These are phyloP conservation scores for Acrocyrtus sp. DNA, from an alignment of 2,888 invertebrate species.

Conservation along the genomic window DNA sequence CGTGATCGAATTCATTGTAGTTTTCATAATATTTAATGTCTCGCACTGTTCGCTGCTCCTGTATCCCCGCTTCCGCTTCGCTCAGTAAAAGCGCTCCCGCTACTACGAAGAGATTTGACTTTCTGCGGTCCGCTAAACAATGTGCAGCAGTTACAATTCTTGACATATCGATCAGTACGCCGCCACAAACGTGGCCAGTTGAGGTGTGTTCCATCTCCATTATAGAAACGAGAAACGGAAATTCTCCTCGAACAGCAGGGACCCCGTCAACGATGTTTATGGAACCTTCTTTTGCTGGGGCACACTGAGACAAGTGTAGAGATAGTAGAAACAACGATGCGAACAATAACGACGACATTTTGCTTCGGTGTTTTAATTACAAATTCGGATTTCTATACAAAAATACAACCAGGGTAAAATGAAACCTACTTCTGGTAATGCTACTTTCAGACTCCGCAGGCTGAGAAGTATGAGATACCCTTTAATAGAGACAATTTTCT, in stretches of 20 bases:
- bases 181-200: slow-evolving; percentile 3
- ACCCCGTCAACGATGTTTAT: slow-evolving; percentile 23
- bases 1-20: background rate
- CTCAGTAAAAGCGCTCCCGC: slow-evolving; percentile 1
- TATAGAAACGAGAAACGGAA: slow-evolving; percentile 21
- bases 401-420: no score
- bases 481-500: background rate
- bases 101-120: background rate
- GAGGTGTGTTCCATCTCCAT: background rate
- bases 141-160: slow-evolving; percentile 10
- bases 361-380: background rate
- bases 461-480: background rate
- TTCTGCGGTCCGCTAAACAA: background rate
- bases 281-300: background rate
- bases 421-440: no score
- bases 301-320: background rate
- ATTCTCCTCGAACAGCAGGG: slow-evolving; percentile 8
- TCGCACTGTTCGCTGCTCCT: background rate
- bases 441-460: background rate
- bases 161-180: slow-evolving; percentile 5
- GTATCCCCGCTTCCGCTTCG: background rate
- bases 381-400: background rate
- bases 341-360: background rate
- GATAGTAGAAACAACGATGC: background rate
- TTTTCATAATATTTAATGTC: background rate